These are phyloP conservation scores for Tapera naevia DNA, from an alignment of 2,797 vertebrate genomes.

Conservation along the genomic window DNA sequence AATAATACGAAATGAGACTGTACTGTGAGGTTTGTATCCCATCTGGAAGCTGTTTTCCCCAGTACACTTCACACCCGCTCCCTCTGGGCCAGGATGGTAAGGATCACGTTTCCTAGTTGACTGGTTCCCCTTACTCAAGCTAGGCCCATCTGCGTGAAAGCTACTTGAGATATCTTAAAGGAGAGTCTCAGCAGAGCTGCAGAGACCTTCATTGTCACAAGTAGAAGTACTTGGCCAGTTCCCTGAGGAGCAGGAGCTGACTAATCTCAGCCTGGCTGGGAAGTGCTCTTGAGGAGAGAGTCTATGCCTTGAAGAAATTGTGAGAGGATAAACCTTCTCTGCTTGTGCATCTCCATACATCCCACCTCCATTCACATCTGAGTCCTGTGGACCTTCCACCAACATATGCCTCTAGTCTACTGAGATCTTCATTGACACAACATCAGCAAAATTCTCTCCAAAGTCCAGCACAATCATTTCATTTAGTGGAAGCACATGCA, in stretches of 20 bases:
- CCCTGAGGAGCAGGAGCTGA: not conserved
- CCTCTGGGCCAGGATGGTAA: constrained; percentile 18
- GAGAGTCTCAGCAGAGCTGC: not conserved
- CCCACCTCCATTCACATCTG: not conserved
- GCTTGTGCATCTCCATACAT: not conserved
- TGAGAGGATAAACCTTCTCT: not conserved
- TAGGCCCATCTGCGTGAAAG: not conserved
- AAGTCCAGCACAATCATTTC: not conserved
- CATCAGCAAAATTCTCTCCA: not conserved
- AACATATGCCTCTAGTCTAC: not conserved
- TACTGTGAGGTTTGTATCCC: constrained; percentile 7
- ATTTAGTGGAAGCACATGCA: not conserved
- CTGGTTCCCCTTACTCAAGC: constrained; percentile 3
- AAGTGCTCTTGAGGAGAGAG: not conserved
- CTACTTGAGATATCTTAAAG: not conserved
- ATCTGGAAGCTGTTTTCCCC: constrained; percentile 58
- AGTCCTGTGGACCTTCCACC: not conserved
- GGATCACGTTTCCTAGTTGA: constrained; percentile 5
- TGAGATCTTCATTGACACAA: not conserved
- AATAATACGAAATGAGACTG: constrained; percentile 25
- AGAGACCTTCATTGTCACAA: not conserved
- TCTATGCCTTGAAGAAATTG: not conserved
- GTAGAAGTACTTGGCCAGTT: not conserved
- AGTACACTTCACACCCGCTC: constrained; percentile 33
- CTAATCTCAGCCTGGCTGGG: not conserved